These are phyloP conservation scores for Corythornis cristatus DNA, from an alignment of 2,113 vertebrate genomes.

Conservation along the genomic window DNA sequence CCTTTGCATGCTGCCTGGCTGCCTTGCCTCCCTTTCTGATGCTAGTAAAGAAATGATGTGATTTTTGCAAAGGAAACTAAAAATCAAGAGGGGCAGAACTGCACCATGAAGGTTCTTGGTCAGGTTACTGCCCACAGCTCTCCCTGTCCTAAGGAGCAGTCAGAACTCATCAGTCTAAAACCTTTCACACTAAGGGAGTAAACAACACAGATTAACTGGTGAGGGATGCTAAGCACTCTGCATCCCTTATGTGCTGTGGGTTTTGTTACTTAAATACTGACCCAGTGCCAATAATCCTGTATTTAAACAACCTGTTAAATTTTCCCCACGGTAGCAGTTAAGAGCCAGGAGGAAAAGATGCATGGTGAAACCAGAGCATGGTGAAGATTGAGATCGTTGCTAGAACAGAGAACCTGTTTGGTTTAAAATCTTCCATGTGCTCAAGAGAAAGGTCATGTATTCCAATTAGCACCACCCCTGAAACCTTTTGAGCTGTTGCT, in stretches of 20 bases:
- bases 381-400: not conserved
- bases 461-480: not conserved
- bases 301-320: not conserved
- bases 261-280: not conserved
- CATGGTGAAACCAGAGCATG: not conserved
- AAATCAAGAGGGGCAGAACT: not conserved
- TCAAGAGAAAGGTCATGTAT: not conserved
- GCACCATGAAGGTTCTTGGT: not conserved
- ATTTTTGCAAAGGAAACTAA: not conserved
- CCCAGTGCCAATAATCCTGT: not conserved
- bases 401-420: not conserved
- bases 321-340: not conserved
- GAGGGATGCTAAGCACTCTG: not conserved
- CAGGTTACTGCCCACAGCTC: not conserved
- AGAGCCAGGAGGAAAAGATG: not conserved
- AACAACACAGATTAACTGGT: not conserved
- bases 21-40: not conserved
- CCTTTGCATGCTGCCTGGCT: not conserved
- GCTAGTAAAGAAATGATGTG: not conserved
- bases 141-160: not conserved
- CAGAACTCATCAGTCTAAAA: not conserved
- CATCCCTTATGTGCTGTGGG: not conserved
- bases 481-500: not conserved
- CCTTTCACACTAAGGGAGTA: not conserved
- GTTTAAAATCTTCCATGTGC: slow-evolving; percentile 1